phyloP scores from a whole-genome alignment of 2,113 vertebrate species.

The Rhynchopsitta pachyrhyncha region DNA sequence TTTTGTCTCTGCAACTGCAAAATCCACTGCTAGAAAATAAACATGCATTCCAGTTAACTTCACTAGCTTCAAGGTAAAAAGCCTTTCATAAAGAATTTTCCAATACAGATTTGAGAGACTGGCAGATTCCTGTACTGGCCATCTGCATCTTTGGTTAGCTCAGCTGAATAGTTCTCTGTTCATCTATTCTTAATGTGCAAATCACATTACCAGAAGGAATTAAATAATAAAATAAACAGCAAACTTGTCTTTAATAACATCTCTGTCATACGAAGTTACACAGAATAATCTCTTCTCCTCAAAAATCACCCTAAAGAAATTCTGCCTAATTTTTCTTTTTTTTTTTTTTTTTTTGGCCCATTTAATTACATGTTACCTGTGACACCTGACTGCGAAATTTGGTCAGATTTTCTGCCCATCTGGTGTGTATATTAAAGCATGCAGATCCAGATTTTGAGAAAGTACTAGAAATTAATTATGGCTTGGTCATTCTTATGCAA shows the following conservation, averaged over 20 bases:
- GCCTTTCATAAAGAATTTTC: background rate
- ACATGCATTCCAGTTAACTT: background rate
- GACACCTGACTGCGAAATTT: background rate
- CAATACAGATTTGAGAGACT: background rate
- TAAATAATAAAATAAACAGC: background rate
- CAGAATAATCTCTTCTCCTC: background rate
- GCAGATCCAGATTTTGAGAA: background rate
- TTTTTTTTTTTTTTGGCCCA: background rate
- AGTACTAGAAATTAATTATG: background rate
- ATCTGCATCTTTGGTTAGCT: constrained; percentile 20
- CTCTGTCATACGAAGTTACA: background rate
- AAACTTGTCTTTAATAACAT: background rate
- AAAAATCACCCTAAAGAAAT: background rate
- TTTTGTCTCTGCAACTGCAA: background rate
- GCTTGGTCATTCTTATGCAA: background rate
- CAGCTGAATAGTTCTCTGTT: constrained; percentile 13
- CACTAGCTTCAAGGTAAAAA: background rate
- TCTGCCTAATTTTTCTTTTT: background rate
- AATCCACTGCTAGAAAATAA: background rate
- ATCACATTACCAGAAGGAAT: constrained; percentile 14
- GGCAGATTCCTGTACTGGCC: constrained; percentile 2
- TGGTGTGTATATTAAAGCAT: background rate
- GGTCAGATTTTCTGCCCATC: background rate
- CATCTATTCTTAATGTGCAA: constrained; percentile 28
- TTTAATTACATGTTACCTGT: background rate